A percentile compares a stretch with the other conserved stretches of the same genome.
Evolutionary conservation across 2,797 vertebrate species (phyloP).

Genomic region (Amazona finschi): DNA sequence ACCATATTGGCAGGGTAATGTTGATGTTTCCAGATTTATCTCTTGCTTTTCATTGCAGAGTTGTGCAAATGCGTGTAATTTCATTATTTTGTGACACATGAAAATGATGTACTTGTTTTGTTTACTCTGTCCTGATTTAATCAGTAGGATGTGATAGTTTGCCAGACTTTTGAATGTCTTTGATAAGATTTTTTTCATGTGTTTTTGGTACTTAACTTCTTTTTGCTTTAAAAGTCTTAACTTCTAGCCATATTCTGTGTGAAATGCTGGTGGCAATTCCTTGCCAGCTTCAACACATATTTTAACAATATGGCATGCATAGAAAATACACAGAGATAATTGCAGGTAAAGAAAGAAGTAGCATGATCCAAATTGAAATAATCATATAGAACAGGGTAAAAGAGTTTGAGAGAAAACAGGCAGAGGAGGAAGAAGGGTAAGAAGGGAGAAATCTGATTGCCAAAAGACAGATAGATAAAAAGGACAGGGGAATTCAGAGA

Average conservation of each 20-base stretch:
- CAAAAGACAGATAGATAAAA: not conserved
- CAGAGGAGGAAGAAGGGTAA: not conserved
- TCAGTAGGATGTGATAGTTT: constrained; percentile 32
- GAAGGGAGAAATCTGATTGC: not conserved
- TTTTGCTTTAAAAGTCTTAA: constrained; percentile 4
- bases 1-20: constrained; percentile 20
- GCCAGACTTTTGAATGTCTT: constrained; percentile 38
- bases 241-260: constrained; percentile 6
- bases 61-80: constrained; percentile 74
- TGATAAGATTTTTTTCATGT: not conserved
- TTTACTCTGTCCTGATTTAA: constrained; percentile 71
- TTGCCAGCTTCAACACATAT: not conserved
- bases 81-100: constrained; percentile 69
- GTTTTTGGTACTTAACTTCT: constrained; percentile 23
- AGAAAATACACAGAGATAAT: not conserved
- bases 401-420: not conserved
- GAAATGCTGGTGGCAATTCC: constrained; percentile 13
- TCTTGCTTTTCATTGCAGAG: constrained; percentile 70
- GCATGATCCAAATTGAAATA: not conserved
- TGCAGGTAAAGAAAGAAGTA: not conserved
- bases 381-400: not conserved
- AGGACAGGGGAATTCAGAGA: not conserved
- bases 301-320: not conserved
- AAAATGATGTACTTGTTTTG: constrained; percentile 72
- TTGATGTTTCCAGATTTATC: constrained; percentile 61